Conservation (phyloP, 2,113 vertebrate genomes). For the Chaenocephalus aceratus region DNA sequence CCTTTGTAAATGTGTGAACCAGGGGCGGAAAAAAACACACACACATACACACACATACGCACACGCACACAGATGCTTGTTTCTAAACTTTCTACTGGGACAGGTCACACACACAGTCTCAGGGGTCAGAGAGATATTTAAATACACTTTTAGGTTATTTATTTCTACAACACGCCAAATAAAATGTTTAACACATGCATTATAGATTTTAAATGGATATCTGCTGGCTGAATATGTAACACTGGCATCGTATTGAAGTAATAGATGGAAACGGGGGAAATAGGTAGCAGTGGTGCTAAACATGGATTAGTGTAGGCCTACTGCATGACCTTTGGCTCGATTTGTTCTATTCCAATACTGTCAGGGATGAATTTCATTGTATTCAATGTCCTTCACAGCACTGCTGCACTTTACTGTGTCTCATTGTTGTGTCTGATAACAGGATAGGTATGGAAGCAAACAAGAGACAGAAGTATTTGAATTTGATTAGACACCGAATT, state of each 20-base stretch:
- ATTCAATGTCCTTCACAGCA: not conserved
- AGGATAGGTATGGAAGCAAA: too few relatives aligned
- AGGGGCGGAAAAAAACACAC: constrained; percentile 37
- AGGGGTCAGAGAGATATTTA: constrained; percentile 53
- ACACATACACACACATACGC: constrained; percentile 29
- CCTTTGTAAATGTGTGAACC: constrained; percentile 81
- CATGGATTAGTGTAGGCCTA: constrained; percentile 12
- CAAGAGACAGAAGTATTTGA: too few relatives aligned
- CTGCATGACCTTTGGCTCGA: constrained; percentile 30
- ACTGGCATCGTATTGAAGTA: constrained; percentile 46
- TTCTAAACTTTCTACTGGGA: constrained; percentile 58
- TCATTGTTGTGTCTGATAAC: not conserved
- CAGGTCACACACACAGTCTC: constrained; percentile 40
- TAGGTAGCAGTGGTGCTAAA: constrained; percentile 24
- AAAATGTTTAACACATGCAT: constrained; percentile 66
- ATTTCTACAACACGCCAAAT: constrained; percentile 61
- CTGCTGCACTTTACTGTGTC: not conserved
- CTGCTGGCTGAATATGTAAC: constrained; percentile 53
- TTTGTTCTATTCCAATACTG: not conserved
- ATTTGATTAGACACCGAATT: too few relatives aligned
- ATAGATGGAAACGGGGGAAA: constrained; percentile 25
- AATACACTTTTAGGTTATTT: constrained; percentile 61
- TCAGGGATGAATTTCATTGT: not conserved
- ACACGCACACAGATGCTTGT: constrained; percentile 45
- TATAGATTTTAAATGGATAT: constrained; percentile 61